Conservation (phyloP, 2,797 vertebrate species). For the Mustela erminea region DNA sequence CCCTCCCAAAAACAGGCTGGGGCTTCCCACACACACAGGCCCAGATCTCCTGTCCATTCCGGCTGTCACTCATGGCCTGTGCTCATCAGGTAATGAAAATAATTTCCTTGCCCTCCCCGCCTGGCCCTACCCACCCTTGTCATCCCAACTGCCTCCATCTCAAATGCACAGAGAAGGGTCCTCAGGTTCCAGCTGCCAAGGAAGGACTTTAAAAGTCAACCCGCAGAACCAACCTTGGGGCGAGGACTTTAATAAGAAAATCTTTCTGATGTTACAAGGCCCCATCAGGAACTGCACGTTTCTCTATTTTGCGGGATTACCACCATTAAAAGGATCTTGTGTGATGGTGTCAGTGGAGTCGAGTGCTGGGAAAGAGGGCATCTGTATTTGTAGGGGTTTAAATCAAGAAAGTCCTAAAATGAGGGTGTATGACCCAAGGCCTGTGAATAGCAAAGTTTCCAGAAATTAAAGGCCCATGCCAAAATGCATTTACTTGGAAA, state of each 20-base stretch:
- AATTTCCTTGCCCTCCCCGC: neutral
- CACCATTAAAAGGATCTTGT: constrained; percentile 13
- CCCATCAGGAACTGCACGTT: neutral
- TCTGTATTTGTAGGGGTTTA: neutral
- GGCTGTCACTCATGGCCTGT: neutral
- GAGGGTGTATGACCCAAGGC: constrained; percentile 76
- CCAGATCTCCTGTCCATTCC: neutral
- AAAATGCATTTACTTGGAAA: constrained; percentile 23
- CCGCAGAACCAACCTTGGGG: neutral
- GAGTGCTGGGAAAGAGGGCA: neutral
- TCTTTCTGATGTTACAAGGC: neutral
- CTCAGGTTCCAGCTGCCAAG: constrained; percentile 17
- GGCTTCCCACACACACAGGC: neutral
- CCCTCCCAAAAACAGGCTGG: neutral
- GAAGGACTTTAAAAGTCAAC: neutral
- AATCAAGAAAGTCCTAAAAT: constrained; percentile 58
- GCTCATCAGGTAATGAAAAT: neutral
- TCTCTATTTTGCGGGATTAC: constrained; percentile 31
- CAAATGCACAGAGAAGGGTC: neutral
- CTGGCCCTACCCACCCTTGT: neutral
- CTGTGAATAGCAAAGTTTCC: constrained; percentile 75
- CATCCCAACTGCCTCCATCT: neutral
- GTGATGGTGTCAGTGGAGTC: neutral
- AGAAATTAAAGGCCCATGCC: constrained; percentile 80
- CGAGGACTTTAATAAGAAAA: neutral